Evolutionary conservation across 2,797 vertebrate species (phyloP), one percentile per base, ranked within the genome.

Genomic region (Tragelaphus eurycerus): DNA sequence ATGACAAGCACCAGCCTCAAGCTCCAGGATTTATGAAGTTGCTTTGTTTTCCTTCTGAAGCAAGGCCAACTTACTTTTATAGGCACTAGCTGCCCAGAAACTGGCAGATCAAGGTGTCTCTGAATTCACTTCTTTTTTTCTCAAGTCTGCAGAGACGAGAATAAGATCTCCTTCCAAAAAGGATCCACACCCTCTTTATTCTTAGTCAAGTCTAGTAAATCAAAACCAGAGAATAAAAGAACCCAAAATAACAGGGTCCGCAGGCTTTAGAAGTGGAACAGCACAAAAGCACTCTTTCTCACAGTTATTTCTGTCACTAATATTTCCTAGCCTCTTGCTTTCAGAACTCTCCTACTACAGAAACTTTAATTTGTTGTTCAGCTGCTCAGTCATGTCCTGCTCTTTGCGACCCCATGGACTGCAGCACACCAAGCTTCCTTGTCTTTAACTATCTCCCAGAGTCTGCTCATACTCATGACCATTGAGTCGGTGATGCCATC

Each of bases 81-180:
- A 46, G 76, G 34, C 1, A 1, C 67, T 55, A 17, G 19, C 54
- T 93, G 95, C 92, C 93, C 81, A 89, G 93, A 93, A 95, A 60
- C 31, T 1, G 54, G 86, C 60, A 88, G 43, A 79, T 48, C 27
- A 16, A 90, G 93, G 82, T 97, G 54, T 92, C 76, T 93, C 90
- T 62, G 25, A 6, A 3, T 23, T 46, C 48, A 31, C 59, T 16
- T 48, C 15, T 16, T 23, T 54, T 34, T 27, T 43, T 88, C 64
- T 90, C 74, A 19, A 84, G 74, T 87, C 38, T 19, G 29, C 1
- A 16, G 74, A 94, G 74, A 94, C 27, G 52, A 83, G 76, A 92
- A 59, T n/a, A 88, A 93, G 87, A 90, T 55, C 34, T 31, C 46
- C 79, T 82, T 86, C 54, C 43, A n/a, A 21, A 71, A 60, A 38